Base-by-base conservation (phyloP, 2,888 invertebrate species). In the Lamproptera curius region DNA sequence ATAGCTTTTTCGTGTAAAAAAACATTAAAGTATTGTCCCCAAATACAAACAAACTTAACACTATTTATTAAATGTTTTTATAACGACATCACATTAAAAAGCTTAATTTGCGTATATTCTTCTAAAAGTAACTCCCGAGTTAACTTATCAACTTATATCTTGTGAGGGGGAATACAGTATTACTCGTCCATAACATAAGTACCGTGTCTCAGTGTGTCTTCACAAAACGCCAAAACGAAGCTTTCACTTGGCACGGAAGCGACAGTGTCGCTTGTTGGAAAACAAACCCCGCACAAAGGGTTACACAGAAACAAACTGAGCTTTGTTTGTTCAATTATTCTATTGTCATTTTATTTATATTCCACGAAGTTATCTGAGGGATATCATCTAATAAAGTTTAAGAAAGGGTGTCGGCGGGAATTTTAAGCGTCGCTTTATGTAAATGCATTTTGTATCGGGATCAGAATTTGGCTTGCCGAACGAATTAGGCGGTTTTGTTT, bases 321-420 rank as follows among this genome's bases (percentile, higher is more conserved):
- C 76, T 70, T 73, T 68, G 57, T 57, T 62, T 60, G 63, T 64
- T 71, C 74, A 80, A 79, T 81, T 80, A 79, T 81, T 77, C 81
- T 72, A 79, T 77, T 82, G 81, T 82, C 76, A 75, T 82, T 78
- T 82, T 84, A 81, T 84, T 84, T 82, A 83, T 82, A 83, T 80
- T 82, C 77, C 67, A 58, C 66, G 56, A 70, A 78, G 79, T 79
- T 83, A 83, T 82, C 79, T 60, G 65, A 47, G 59, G 63, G 71
- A 78, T 82, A 81, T 81, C 78, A 79, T 63, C 74, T 76, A 81
- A 81, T 82, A 82, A 83, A 83, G 64, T 81, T 75, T 61, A 67
- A 73, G 76, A 70, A 57, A 68, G 67, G 63, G 62, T 57, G 59
- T n/a, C 48, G 51, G 60, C 59, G 62, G 69, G 83, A 77, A 79